Conservation (phyloP, 1,140 invertebrate genomes). For the Aphaenogaster floridana region DNA sequence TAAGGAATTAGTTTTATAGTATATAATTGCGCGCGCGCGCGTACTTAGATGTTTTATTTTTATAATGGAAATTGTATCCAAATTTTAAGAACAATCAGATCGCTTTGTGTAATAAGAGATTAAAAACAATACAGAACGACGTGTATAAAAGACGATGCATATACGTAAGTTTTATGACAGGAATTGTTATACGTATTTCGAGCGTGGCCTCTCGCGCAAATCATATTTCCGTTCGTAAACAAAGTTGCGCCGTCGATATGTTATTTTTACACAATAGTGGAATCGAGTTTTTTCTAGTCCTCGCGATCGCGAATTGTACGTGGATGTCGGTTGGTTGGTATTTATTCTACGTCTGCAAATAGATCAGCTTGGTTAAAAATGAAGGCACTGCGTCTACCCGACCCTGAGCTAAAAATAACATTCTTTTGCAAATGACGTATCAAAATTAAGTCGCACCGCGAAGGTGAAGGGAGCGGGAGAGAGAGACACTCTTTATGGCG, state of each 20-base stretch:
- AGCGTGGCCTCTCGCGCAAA: not conserved
- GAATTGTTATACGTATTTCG: not conserved
- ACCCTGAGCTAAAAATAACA: conserved; percentile 43
- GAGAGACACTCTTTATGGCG: not conserved
- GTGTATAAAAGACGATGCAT: not conserved
- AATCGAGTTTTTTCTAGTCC: conserved; percentile 19
- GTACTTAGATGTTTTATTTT: not conserved
- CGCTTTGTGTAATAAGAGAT: not conserved
- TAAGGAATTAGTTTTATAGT: not conserved
- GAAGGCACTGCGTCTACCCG: not conserved
- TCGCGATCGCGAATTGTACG: not conserved
- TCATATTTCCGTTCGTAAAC: conserved; percentile 11
- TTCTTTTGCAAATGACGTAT: conserved; percentile 16
- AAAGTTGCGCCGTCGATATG: not conserved
- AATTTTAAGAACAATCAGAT: not conserved
- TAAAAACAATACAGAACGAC: not conserved
- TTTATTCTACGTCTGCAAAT: conserved; percentile 36
- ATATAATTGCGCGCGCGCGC: too few species aligned
- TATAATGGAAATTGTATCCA: not conserved
- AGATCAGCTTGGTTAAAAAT: conserved; percentile 46
- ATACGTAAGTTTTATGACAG: not conserved
- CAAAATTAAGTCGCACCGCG: not conserved
- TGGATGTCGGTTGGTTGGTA: not conserved
- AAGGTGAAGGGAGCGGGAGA: not conserved
- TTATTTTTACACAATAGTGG: conserved; percentile 17